These are phyloP conservation scores for Strigamia transsilvanica DNA, from an alignment of 2,888 invertebrate genomes.

Conservation along the genomic window DNA sequence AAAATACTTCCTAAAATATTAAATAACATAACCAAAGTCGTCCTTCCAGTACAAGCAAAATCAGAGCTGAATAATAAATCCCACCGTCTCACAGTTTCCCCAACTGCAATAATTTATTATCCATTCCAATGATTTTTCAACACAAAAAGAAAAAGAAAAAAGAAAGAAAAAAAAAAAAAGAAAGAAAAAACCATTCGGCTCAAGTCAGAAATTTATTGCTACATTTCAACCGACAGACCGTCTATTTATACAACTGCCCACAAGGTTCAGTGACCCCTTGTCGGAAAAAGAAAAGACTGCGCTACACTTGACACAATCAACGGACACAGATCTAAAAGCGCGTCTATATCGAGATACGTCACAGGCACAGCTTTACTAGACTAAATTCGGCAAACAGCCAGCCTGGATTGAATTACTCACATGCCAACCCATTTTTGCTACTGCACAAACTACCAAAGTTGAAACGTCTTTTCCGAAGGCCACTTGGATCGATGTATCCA, in stretches of 20 bases:
- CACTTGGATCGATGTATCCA: slow-evolving; percentile 40
- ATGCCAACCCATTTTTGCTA: slow-evolving; percentile 40
- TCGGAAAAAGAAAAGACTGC: not conserved
- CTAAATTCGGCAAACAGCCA: slow-evolving; percentile 43
- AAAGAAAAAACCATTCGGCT: not conserved
- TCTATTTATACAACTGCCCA: slow-evolving; percentile 36
- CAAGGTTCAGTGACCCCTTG: not conserved
- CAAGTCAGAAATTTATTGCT: not conserved
- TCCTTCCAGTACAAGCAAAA: not conserved
- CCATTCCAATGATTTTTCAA: slow-evolving; percentile 13
- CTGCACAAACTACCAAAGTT: slow-evolving; percentile 35
- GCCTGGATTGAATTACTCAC: slow-evolving; percentile 45
- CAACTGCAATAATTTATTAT: not conserved
- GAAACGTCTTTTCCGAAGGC: slow-evolving; percentile 49
- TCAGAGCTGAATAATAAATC: slow-evolving; percentile 21
- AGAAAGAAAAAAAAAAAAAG: not conserved
- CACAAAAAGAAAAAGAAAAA: slow-evolving; percentile 1
- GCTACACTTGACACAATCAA: slow-evolving; percentile 36
- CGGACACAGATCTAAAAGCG: not conserved
- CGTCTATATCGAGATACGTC: slow-evolving; percentile 19
- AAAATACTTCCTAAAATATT: not conserved
- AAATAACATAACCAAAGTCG: not conserved
- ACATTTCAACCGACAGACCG: not conserved
- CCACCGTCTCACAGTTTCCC: not conserved
- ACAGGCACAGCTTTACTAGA: slow-evolving; percentile 22